phyloP scores from a whole-genome alignment of 2,888 invertebrate genomes.

The Xanthostigma xanthostigma region DNA sequence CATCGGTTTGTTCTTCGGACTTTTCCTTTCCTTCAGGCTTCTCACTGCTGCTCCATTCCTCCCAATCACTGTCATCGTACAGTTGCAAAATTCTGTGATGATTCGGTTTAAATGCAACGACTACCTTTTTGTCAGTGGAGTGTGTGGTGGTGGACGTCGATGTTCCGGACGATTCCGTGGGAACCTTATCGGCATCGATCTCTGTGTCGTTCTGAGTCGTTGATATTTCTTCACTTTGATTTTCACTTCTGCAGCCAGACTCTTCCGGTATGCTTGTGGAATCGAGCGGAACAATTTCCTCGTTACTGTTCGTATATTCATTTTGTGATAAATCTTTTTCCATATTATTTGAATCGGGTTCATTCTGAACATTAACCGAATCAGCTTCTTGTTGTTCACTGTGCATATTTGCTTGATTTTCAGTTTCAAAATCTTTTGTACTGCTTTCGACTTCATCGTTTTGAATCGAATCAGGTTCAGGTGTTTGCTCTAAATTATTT shows the following conservation, averaged over 20 bases:
- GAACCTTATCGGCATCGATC: slow-evolving; percentile 1
- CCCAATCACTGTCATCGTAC: slow-evolving; percentile 11
- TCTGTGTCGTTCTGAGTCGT: slow-evolving; percentile 11
- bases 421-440: slow-evolving; percentile 29
- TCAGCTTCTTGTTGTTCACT: slow-evolving; percentile 7
- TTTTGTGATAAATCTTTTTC: slow-evolving; percentile 6
- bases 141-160: neutral
- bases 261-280: slow-evolving; percentile 11
- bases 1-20: slow-evolving; percentile 4
- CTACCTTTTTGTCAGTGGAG: neutral
- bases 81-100: slow-evolving; percentile 9
- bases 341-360: slow-evolving; percentile 9
- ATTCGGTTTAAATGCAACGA: slow-evolving; percentile 6
- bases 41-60: slow-evolving; percentile 10
- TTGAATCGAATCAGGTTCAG: slow-evolving; percentile 5
- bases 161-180: neutral
- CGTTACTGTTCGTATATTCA: slow-evolving; percentile 11
- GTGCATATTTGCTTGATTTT: slow-evolving; percentile 22
- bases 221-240: slow-evolving; percentile 13
- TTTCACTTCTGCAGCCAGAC: slow-evolving; percentile 13
- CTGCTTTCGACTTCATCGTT: slow-evolving; percentile 25
- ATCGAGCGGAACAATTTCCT: slow-evolving; percentile 8
- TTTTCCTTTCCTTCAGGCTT: slow-evolving; percentile 5
- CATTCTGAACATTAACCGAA: slow-evolving; percentile 6
- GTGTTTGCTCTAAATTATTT: slow-evolving; percentile 1